A percentile compares a stretch with the other conserved stretches of the same genome.
Conservation (phyloP, 1,140 invertebrate genomes). For the Megalopta genalis region DNA sequence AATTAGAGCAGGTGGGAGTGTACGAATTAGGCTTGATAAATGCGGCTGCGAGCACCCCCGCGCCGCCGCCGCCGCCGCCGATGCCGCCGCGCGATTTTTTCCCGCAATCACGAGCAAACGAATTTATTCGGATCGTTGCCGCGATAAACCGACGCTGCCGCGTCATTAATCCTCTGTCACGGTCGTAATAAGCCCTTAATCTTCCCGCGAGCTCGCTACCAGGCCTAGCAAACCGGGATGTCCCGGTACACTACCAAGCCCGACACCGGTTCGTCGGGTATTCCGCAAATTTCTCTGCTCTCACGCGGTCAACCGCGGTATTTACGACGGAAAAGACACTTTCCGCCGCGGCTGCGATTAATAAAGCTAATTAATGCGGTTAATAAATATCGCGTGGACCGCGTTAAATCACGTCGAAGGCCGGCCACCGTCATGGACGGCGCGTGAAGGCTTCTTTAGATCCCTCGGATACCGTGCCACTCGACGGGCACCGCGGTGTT, state of each 20-base stretch:
- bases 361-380: constrained; percentile 51
- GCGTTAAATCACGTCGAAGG: constrained; percentile 29
- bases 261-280: background rate
- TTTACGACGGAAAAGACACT: constrained; percentile 31
- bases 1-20: constrained; percentile 39
- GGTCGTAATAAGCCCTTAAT: constrained; percentile 60
- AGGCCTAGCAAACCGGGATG: background rate
- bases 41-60: constrained; percentile 41
- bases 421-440: constrained; percentile 7
- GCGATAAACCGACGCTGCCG: constrained; percentile 34
- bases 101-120: constrained; percentile 27
- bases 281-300: constrained; percentile 40
- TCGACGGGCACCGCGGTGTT: no score
- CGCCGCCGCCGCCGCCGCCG: constrained; percentile 5
- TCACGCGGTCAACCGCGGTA: constrained; percentile 19
- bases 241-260: no score
- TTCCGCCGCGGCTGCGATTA: constrained; percentile 40
- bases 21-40: constrained; percentile 54
- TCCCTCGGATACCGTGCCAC: constrained; percentile 2
- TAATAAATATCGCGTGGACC: constrained; percentile 54
- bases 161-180: constrained; percentile 57
- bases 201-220: constrained; percentile 43
- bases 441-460: constrained; percentile 9
- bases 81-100: background rate
- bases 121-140: constrained; percentile 50